These are phyloP conservation scores for Xiphophorus maculatus DNA, from an alignment of 2,113 vertebrate genomes.

Conservation along the genomic window DNA sequence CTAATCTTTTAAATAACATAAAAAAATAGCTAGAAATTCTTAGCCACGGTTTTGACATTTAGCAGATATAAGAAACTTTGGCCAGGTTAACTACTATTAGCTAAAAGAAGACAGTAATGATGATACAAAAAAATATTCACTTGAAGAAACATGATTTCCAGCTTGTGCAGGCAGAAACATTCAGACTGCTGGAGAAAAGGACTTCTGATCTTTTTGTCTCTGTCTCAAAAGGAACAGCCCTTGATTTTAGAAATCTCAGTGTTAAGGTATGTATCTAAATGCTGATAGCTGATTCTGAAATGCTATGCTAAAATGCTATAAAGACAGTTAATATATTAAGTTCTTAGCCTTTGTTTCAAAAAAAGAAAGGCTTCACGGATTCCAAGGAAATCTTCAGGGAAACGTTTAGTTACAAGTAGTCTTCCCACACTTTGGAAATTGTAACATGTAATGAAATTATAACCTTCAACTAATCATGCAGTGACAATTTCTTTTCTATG, in stretches of 20 bases:
- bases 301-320: not conserved
- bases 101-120: too few species aligned
- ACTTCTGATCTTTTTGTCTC: too few species aligned
- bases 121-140: not conserved
- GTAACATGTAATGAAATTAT: not conserved
- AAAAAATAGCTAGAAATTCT: not conserved
- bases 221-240: too few species aligned
- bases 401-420: not conserved
- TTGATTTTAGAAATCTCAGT: too few species aligned
- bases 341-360: not conserved
- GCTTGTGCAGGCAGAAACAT: not conserved
- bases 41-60: not conserved
- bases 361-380: too few species aligned
- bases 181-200: too few species aligned
- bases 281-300: not conserved
- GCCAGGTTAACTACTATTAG: not conserved
- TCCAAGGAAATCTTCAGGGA: not conserved
- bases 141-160: not conserved
- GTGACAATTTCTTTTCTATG: not conserved
- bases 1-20: too few species aligned
- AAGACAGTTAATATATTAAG: not conserved
- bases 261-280: not conserved
- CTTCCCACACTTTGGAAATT: not conserved
- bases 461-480: not conserved
- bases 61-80: not conserved